Evolutionary conservation across 2,113 vertebrate species (phyloP), one percentile per base, ranked within the genome.

Genomic region (Motacilla alba): DNA sequence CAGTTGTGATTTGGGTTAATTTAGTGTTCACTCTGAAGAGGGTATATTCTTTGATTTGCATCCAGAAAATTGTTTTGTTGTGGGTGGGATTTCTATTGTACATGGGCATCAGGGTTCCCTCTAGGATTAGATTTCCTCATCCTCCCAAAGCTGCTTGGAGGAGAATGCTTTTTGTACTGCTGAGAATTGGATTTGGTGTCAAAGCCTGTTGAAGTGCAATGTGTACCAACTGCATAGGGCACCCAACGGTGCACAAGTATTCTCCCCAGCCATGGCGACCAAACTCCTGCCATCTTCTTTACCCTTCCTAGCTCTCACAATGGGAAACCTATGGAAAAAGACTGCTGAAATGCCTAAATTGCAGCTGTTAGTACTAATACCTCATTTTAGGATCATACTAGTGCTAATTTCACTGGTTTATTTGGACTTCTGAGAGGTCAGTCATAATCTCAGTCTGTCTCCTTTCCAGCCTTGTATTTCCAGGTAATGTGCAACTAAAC

Each of bases 41-140:
- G 24, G 8, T 53, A 22, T 35, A 56, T 86, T 78, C 92, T 94
- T 77, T 94, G 86, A 96, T 86, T 56, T 75, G 41, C 56, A 64
- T 92, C 92, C 93, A 89, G 86, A 89, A 96, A 94, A 90, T 89
- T 74, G 49, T 92, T 90, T 73, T 87, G 94, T 74, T 95, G 73
- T 73, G 93, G 86, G 83, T 95, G 83, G 90, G 76, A 78, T 96
- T 84, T 89, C 69, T 86, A 18, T 95, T 90, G 76, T 92, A n/a
- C 26, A 4, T 41, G 60, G 79, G 73, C 66, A 79, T 1, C 0
- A 31, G 86, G 58, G 28, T 89, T 93, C 55, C 47, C 87, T 89
- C 82, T 88, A 75, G 85, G 82, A 93, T 84, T 97, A 92, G 22
- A 72, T 90, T 93, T 95, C 73, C 53, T 96, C 83, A 83, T 95